phyloP scores from a whole-genome alignment of 2,888 invertebrate genomes.

The Mimachlamys varia region DNA sequence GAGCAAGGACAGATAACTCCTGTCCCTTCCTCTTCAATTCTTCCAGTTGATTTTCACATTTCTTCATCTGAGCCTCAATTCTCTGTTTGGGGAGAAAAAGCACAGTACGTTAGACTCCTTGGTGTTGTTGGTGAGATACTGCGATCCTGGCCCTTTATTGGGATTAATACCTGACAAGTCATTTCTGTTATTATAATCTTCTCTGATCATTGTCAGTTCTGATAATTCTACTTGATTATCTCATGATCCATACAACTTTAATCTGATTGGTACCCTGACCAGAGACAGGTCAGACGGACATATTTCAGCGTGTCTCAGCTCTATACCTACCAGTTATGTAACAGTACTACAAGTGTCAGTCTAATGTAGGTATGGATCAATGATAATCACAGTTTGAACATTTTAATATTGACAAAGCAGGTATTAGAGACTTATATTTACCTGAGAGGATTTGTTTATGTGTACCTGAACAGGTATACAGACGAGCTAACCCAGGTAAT shows the following conservation, averaged over 20 bases:
- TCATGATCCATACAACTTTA: background rate
- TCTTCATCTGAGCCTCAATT: conserved; percentile 71
- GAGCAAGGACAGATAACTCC: conserved; percentile 65
- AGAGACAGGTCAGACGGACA: background rate
- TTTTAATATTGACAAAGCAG: background rate
- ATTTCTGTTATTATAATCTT: conserved; percentile 26
- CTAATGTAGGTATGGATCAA: background rate
- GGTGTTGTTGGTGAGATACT: background rate
- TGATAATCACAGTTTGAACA: background rate
- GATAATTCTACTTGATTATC: background rate
- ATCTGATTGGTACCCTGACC: background rate
- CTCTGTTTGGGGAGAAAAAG: conserved; percentile 57
- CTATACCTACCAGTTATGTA: background rate
- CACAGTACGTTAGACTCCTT: no score
- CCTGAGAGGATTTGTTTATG: no score
- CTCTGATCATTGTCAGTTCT: background rate
- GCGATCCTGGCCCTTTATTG: background rate
- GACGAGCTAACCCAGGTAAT: background rate
- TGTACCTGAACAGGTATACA: background rate
- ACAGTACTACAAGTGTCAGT: background rate
- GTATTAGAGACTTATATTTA: background rate
- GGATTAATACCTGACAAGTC: background rate
- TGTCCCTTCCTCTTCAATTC: conserved; percentile 67
- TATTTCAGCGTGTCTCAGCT: background rate
- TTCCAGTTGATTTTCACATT: conserved; percentile 71